phyloP scores from a whole-genome alignment of 1,140 invertebrate genomes.

The Conus betulinus region DNA sequence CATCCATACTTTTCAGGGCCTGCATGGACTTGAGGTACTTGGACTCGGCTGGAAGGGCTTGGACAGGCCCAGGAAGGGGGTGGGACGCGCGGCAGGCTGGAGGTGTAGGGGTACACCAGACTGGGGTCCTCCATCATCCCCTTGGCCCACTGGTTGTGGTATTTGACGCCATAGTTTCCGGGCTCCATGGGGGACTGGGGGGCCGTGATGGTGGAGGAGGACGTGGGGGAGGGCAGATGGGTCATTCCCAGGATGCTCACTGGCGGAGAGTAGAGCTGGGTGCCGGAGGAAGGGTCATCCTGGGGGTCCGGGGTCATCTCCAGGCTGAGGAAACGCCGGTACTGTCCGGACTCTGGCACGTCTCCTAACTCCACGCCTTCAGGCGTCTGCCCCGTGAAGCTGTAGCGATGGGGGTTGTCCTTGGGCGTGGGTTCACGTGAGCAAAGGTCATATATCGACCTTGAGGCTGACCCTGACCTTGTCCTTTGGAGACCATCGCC shows the following conservation, averaged over 20 bases:
- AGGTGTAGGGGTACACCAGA: constrained; percentile 9
- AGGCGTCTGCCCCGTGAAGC: constrained; percentile 51
- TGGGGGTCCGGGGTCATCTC: constrained; percentile 52
- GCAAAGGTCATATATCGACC: constrained; percentile 43
- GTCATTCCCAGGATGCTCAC: constrained; percentile 42
- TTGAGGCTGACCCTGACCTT: constrained; percentile 26
- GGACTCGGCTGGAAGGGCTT: constrained; percentile 48
- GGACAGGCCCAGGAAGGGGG: constrained; percentile 42
- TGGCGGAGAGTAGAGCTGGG: constrained; percentile 35
- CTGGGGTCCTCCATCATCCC: background rate
- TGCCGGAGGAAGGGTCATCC: constrained; percentile 46
- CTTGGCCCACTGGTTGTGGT: constrained; percentile 31
- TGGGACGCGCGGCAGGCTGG: constrained; percentile 36
- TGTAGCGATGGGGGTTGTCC: constrained; percentile 56
- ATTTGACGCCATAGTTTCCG: constrained; percentile 19
- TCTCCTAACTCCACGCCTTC: constrained; percentile 46
- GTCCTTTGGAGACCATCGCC: background rate
- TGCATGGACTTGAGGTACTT: constrained; percentile 46
- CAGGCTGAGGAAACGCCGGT: constrained; percentile 54
- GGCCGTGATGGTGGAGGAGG: background rate
- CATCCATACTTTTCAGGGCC: constrained; percentile 41
- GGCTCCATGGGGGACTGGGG: constrained; percentile 32
- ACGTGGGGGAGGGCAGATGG: constrained; percentile 35
- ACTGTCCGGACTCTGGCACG: constrained; percentile 54
- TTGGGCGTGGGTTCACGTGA: constrained; percentile 45